Percentiles rank a stretch among this genome's conserved stretches.
Conservation (phyloP, 2,888 invertebrate genomes). For the Tanypteryx hageni region DNA sequence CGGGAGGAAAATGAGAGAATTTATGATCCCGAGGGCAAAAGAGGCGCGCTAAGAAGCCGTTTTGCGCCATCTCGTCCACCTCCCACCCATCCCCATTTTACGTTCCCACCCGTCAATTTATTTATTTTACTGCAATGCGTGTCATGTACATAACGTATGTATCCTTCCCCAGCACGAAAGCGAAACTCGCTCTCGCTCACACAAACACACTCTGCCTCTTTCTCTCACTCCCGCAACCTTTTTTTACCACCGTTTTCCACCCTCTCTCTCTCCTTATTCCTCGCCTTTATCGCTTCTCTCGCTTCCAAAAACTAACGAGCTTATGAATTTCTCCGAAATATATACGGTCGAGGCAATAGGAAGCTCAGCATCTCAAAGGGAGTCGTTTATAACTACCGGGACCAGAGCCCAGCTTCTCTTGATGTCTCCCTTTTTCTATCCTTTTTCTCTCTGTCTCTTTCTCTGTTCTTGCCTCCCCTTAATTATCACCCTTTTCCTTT, state of each 20-base stretch:
- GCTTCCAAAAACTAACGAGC: conserved; percentile 14
- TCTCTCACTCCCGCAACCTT: too few relatives aligned
- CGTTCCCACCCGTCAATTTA: conserved; percentile 12
- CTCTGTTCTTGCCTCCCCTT: background rate
- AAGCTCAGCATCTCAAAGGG: conserved; percentile 10
- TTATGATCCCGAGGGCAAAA: conserved; percentile 13
- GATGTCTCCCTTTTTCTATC: background rate
- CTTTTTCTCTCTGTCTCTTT: background rate
- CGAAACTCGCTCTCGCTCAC: too few relatives aligned
- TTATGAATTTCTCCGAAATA: conserved; percentile 11
- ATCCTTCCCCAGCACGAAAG: background rate
- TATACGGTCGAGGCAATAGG: background rate
- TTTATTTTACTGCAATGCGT: conserved; percentile 32
- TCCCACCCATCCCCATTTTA: too few relatives aligned
- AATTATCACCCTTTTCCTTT: background rate
- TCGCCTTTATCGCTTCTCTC: background rate
- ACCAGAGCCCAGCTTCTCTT: background rate
- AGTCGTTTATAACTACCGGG: conserved; percentile 6
- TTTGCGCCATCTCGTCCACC: background rate
- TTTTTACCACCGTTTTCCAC: background rate
- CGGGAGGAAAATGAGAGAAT: background rate
- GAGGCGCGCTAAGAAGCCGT: conserved; percentile 25
- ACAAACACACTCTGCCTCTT: too few relatives aligned
- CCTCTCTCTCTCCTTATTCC: background rate
- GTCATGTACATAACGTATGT: background rate